A percentile compares a stretch with the other conserved stretches of the same genome.
These are phyloP conservation scores for Champsocephalus esox DNA, from an alignment of 2,797 vertebrate species.

Conservation along the genomic window DNA sequence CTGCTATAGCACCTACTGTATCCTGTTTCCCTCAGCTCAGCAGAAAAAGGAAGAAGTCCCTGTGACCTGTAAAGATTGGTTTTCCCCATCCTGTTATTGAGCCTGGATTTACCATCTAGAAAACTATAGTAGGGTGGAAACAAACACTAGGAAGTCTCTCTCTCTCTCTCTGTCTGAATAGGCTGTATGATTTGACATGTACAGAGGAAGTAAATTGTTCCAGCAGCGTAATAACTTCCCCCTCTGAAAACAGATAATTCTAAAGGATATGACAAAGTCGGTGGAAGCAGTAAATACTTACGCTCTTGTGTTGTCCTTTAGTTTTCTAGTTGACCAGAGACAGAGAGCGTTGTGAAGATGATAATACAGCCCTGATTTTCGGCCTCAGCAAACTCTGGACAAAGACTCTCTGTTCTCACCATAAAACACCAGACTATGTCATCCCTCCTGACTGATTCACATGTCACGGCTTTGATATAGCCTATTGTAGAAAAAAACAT, in stretches of 20 bases:
- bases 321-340: conserved; percentile 52
- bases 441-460: conserved; percentile 57
- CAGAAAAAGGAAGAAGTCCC: conserved; percentile 51
- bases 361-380: conserved; percentile 38
- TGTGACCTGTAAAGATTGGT: conserved; percentile 62
- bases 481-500: conserved; percentile 4
- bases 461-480: conserved; percentile 32
- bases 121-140: conserved; percentile 75
- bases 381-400: conserved; percentile 52
- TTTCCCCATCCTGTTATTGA: conserved; percentile 82
- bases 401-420: conserved; percentile 65
- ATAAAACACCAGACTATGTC: conserved; percentile 23
- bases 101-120: conserved; percentile 69
- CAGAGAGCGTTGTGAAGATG: conserved; percentile 38
- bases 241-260: conserved; percentile 59
- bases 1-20: background rate
- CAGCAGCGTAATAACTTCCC: conserved; percentile 80
- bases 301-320: conserved; percentile 25
- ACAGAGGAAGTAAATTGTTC: conserved; percentile 80
- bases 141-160: conserved; percentile 64
- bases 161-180: conserved; percentile 42
- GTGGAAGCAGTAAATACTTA: conserved; percentile 55
- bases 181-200: conserved; percentile 61
- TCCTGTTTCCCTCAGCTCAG: conserved; percentile 33
- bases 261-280: conserved; percentile 60